Conservation (phyloP, 2,113 vertebrate genomes). For the Rhegmatorhina hoffmannsi region DNA sequence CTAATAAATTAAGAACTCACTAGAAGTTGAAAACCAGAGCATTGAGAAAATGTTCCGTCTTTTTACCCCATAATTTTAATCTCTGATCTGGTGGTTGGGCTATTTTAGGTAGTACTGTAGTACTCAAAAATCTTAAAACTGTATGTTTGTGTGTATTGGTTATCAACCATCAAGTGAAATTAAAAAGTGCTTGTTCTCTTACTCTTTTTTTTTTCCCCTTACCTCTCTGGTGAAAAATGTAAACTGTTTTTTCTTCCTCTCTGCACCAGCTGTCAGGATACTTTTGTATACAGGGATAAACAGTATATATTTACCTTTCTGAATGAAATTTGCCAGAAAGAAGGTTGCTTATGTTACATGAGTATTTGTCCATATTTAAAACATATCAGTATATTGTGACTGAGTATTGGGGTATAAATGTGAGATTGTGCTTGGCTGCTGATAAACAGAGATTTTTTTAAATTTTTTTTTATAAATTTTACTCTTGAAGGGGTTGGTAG, state of each 20-base stretch:
- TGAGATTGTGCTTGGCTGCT: background rate
- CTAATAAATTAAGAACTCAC: conserved; percentile 67
- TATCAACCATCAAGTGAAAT: conserved; percentile 37
- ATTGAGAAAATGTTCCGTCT: background rate
- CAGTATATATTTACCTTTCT: background rate
- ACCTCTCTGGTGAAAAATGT: background rate
- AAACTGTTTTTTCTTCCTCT: conserved; percentile 5
- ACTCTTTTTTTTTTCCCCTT: background rate
- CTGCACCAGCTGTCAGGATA: background rate
- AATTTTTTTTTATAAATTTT: background rate
- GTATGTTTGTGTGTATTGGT: background rate
- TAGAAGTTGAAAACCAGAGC: conserved; percentile 32
- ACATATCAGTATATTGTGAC: background rate
- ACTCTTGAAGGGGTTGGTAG: background rate
- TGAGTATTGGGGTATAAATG: background rate
- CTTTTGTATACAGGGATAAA: background rate
- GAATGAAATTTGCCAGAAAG: conserved; percentile 3
- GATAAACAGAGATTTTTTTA: background rate
- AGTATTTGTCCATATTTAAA: background rate
- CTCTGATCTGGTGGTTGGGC: background rate
- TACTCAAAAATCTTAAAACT: background rate
- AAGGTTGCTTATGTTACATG: background rate
- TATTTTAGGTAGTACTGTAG: background rate
- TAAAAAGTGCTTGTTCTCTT: background rate
- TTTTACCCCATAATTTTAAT: conserved; percentile 5